These are phyloP conservation scores for Stenodera caucasica DNA, from an alignment of 2,888 invertebrate species.

Conservation along the genomic window DNA sequence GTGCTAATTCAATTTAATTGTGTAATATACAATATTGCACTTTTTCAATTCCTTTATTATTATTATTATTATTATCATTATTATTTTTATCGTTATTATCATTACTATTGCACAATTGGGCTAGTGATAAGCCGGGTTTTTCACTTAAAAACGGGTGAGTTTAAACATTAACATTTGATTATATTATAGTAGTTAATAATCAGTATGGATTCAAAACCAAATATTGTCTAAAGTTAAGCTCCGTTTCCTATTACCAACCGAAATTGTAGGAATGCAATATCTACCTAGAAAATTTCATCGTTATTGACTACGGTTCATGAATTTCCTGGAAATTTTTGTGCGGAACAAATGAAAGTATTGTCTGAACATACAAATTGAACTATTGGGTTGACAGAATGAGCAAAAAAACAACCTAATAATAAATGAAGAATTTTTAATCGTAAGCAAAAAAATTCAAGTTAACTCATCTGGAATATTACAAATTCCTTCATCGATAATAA, in stretches of 20 bases:
- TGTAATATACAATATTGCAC: background rate
- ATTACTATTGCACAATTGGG: no score
- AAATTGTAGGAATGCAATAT: conserved; percentile 4
- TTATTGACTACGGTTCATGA: conserved; percentile 5
- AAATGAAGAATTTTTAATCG: no score
- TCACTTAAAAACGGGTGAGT: no score
- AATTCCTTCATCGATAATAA: background rate
- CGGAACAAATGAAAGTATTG: conserved; percentile 6
- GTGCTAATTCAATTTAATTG: background rate
- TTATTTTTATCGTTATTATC: no score
- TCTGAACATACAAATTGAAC: conserved; percentile 3
- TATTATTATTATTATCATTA: no score
- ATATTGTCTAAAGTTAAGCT: background rate
- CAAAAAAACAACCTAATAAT: no score
- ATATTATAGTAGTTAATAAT: no score
- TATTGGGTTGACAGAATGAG: background rate
- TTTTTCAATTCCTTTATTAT: background rate
- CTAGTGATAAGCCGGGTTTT: no score
- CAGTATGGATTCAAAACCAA: background rate
- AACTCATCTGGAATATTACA: background rate
- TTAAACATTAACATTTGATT: no score
- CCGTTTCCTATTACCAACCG: background rate
- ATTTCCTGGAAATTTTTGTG: conserved; percentile 3
- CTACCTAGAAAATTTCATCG: conserved; percentile 2
- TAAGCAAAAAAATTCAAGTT: background rate